phyloP scores from a whole-genome alignment of 2,888 invertebrate species.

The Acanthacorydalis orientalis region DNA sequence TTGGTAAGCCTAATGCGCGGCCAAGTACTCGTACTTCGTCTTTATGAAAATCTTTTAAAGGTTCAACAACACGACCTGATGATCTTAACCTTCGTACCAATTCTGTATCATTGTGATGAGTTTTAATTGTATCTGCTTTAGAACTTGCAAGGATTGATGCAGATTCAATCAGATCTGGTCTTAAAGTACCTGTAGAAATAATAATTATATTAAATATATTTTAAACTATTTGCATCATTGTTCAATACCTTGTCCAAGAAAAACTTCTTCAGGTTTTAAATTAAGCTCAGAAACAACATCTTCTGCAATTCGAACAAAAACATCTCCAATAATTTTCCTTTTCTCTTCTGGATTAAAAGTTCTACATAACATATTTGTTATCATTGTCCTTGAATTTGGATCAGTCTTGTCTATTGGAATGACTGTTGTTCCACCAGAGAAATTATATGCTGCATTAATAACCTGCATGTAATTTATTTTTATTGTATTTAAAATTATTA shows the following conservation, averaged over 20 bases:
- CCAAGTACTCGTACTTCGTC: conserved; percentile 89
- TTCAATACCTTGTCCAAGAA: conserved; percentile 65
- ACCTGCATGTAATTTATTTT: conserved; percentile 21
- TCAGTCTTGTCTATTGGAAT: conserved; percentile 40
- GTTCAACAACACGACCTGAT: conserved; percentile 85
- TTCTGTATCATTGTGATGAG: conserved; percentile 98
- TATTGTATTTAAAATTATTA: conserved; percentile 22
- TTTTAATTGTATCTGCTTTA: conserved; percentile 94
- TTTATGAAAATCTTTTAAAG: conserved; percentile 97
- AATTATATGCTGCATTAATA: conserved; percentile 51
- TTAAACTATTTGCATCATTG: too few species aligned
- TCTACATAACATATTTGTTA: conserved; percentile 73
- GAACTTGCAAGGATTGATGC: conserved; percentile 66
- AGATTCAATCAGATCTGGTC: conserved; percentile 97
- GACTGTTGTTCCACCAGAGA: conserved; percentile 67
- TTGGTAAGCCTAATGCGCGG: conserved; percentile 72
- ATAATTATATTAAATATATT: too few species aligned
- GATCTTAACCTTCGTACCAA: conserved; percentile 61
- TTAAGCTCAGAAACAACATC: conserved; percentile 77
- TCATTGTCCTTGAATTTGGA: conserved; percentile 35
- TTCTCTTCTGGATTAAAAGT: conserved; percentile 92
- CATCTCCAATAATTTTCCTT: conserved; percentile 95
- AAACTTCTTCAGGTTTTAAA: conserved; percentile 80
- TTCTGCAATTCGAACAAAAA: conserved; percentile 88
- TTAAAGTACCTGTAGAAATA: conserved; percentile 39